Evolutionary conservation across 2,888 invertebrate genomes (phyloP).

Genomic region (Odontothrips loti): DNA sequence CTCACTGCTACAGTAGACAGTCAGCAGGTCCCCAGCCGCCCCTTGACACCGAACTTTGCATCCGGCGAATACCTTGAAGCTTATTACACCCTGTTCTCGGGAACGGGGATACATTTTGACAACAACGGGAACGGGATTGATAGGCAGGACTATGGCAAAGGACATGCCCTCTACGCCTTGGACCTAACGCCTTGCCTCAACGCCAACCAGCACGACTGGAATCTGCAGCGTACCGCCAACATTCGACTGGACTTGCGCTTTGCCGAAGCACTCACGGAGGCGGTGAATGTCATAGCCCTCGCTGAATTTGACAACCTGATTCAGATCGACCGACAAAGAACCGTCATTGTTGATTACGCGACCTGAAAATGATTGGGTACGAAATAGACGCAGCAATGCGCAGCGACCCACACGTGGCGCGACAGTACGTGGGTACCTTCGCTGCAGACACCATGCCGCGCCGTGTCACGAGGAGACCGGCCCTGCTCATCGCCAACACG

Average conservation of each 20-base stretch:
- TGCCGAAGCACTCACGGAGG: conserved; percentile 35
- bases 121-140: conserved; percentile 31
- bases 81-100: no score
- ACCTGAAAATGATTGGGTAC: conserved; percentile 30
- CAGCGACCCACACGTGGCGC: neutral
- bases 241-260: conserved; percentile 40
- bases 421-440: neutral
- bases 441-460: neutral
- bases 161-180: conserved; percentile 39
- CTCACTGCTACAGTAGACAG: conserved; percentile 38
- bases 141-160: conserved; percentile 36
- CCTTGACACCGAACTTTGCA: conserved; percentile 38
- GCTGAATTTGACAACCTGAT: conserved; percentile 42
- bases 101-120: neutral
- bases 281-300: conserved; percentile 40
- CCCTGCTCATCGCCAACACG: neutral
- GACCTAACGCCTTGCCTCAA: conserved; percentile 41
- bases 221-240: conserved; percentile 36
- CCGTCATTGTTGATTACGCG: conserved; percentile 37
- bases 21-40: conserved; percentile 37
- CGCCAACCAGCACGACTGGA: conserved; percentile 33
- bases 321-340: conserved; percentile 39
- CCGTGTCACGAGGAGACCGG: neutral
- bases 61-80: conserved; percentile 36
- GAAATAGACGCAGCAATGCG: neutral